Percentiles rank a stretch among this genome's conserved stretches.
Conservation (phyloP, 2,888 invertebrate species). For the Poecilobothrus nobilitatus region DNA sequence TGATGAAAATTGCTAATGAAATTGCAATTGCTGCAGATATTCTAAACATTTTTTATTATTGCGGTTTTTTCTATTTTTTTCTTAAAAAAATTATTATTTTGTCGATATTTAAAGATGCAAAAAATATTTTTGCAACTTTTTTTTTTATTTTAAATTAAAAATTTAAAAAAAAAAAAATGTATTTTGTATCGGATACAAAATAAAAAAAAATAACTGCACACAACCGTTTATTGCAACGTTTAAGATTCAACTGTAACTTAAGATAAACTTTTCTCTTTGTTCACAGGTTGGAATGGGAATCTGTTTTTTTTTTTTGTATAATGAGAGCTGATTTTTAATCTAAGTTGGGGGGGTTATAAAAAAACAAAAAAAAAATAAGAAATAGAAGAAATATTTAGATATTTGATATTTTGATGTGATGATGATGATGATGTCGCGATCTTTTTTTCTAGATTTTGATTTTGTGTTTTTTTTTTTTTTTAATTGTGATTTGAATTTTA, state of each 20-base stretch:
- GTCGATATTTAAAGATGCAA: not conserved
- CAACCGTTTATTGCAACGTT: not conserved
- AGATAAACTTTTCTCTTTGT: not conserved
- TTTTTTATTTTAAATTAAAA: not conserved
- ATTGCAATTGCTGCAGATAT: not conserved
- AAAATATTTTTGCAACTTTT: not conserved
- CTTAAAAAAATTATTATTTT: not conserved
- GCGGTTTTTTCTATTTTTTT: not conserved
- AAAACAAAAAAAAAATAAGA: too few relatives aligned
- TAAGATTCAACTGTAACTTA: not conserved
- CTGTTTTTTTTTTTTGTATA: not conserved
- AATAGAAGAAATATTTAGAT: too few relatives aligned
- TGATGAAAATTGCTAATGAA: not conserved
- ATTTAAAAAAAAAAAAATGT: not conserved
- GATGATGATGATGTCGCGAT: too few relatives aligned
- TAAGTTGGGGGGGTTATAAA: not conserved
- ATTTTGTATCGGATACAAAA: not conserved
- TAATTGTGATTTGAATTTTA: not conserved
- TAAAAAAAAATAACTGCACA: not conserved
- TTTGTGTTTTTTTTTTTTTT: too few relatives aligned
- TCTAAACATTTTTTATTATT: constrained; percentile 10
- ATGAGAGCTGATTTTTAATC: not conserved
- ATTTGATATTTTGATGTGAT: too few relatives aligned
- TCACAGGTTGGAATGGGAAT: not conserved
- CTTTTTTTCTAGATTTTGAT: too few relatives aligned